A percentile compares a stretch with the other conserved stretches of the same genome.
These are phyloP conservation scores for Lithophane leautieri DNA, from an alignment of 2,888 invertebrate genomes.

Conservation along the genomic window DNA sequence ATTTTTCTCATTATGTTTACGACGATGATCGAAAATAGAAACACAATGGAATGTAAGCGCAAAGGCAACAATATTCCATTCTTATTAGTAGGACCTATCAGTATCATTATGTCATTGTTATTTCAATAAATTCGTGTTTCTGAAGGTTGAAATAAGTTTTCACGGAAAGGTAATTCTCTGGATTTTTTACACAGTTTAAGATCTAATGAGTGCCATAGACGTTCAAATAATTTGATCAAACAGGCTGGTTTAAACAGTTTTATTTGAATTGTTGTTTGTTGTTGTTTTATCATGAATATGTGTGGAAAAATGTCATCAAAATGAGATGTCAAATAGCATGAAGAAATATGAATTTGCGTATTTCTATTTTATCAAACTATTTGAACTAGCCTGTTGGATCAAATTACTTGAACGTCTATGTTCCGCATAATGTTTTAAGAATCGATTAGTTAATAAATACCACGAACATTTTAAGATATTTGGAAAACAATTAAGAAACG, in stretches of 20 bases:
- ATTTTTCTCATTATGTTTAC: conserved; percentile 16
- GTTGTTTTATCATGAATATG: no score
- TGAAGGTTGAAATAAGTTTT: neutral
- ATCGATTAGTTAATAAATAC: neutral
- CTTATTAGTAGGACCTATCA: neutral
- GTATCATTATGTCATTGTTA: neutral
- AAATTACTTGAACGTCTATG: no score
- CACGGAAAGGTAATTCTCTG: neutral
- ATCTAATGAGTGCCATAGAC: no score
- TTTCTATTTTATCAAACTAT: no score
- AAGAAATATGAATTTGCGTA: no score
- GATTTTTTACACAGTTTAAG: neutral
- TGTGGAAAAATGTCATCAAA: no score
- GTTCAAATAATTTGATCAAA: no score
- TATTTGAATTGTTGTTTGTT: no score
- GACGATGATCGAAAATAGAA: conserved; percentile 17
- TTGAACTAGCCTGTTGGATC: no score
- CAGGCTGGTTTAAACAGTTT: no score
- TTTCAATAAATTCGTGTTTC: conserved; percentile 2
- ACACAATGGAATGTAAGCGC: conserved; percentile 14
- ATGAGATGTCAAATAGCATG: no score
- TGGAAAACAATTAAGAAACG: neutral
- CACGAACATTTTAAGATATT: neutral
- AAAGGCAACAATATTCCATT: conserved; percentile 4
- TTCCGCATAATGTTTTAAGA: neutral